Evolutionary conservation across 2,888 invertebrate species (phyloP).

Genomic region (Tetanocera ferruginea): DNA sequence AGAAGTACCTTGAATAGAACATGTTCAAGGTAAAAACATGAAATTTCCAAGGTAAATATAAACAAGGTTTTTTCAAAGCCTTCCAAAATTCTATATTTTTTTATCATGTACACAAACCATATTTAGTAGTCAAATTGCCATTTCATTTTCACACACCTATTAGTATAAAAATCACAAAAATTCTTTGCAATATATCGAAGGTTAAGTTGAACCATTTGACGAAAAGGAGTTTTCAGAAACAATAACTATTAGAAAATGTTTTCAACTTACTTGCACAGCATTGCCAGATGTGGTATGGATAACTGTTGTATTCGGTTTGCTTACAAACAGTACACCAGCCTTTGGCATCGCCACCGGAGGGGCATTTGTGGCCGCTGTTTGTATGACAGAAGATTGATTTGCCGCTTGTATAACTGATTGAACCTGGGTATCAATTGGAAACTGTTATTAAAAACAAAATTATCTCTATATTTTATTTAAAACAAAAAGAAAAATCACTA

Average conservation of each 20-base stretch:
- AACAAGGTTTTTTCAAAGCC: too few relatives aligned
- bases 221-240: too few relatives aligned
- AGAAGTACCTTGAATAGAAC: too few relatives aligned
- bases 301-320: slow-evolving; percentile 88
- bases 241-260: neutral
- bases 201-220: too few relatives aligned
- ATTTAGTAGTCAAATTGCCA: too few relatives aligned
- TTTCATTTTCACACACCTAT: too few relatives aligned
- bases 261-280: slow-evolving; percentile 73
- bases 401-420: slow-evolving; percentile 96
- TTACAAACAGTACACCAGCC: slow-evolving; percentile 91
- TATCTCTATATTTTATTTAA: neutral
- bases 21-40: too few relatives aligned
- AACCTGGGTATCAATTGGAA: slow-evolving; percentile 73
- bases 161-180: too few relatives aligned
- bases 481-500: slow-evolving; percentile 48
- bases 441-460: neutral
- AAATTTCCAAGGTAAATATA: too few relatives aligned
- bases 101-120: too few relatives aligned
- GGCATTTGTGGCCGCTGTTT: slow-evolving; percentile 89
- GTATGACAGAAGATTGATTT: slow-evolving; percentile 95
- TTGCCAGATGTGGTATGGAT: slow-evolving; percentile 90
- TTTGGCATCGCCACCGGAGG: slow-evolving; percentile 87
- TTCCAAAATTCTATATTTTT: too few relatives aligned
- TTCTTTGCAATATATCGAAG: too few relatives aligned